These are phyloP conservation scores for Dromas ardeola DNA, from an alignment of 2,113 vertebrate genomes.

Conservation along the genomic window DNA sequence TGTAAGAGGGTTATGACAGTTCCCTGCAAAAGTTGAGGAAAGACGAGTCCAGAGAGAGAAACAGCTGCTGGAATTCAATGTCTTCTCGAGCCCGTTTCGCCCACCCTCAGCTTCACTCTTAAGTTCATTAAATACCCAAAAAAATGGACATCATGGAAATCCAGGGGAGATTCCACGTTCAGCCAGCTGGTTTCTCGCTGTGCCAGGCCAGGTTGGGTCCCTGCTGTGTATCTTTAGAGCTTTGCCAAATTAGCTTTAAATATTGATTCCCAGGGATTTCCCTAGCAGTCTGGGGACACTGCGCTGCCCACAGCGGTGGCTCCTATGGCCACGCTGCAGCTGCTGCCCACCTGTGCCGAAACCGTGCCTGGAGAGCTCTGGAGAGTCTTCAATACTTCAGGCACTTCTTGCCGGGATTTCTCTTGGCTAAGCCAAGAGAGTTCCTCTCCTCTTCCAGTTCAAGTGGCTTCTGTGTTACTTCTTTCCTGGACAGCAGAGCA, in stretches of 20 bases:
- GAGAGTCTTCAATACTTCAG: not conserved
- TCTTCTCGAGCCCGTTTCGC: not conserved
- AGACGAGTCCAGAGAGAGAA: not conserved
- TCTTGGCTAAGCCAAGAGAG: not conserved
- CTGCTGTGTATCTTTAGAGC: not conserved
- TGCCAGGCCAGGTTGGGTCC: not conserved
- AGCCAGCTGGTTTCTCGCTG: not conserved
- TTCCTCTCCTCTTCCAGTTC: not conserved
- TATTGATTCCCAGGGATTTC: not conserved
- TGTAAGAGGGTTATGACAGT: not conserved
- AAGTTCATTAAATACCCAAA: not conserved
- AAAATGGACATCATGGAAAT: not conserved
- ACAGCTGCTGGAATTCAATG: not conserved
- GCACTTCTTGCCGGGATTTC: not conserved
- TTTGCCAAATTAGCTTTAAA: not conserved
- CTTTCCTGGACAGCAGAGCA: not conserved
- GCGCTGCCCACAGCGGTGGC: not conserved
- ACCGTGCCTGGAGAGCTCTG: not conserved
- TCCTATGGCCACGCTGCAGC: not conserved
- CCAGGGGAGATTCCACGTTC: not conserved
- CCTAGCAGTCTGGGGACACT: not conserved
- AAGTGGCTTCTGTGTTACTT: not conserved
- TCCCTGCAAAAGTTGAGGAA: not conserved
- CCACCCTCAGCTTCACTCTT: not conserved
- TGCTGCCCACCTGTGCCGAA: not conserved